These are phyloP conservation scores for Arctocebus calabarensis DNA, from an alignment of 2,797 vertebrate genomes.

Conservation along the genomic window DNA sequence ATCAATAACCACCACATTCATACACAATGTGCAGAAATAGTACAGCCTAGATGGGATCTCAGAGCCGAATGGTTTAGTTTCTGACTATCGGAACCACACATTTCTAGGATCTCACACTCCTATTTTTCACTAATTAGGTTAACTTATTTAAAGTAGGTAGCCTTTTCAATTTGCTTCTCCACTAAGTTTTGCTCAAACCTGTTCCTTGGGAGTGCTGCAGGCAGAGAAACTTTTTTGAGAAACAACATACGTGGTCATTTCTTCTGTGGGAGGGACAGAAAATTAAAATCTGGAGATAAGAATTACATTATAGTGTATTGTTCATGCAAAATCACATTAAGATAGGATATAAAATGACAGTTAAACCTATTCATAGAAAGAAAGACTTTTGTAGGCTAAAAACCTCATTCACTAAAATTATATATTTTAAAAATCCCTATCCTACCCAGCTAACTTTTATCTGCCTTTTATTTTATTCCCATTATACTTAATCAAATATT, in stretches of 20 bases:
- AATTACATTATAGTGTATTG: constrained; percentile 36
- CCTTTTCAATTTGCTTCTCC: constrained; percentile 32
- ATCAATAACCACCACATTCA: constrained; percentile 5
- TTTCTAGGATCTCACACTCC: neutral
- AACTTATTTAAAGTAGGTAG: constrained; percentile 39
- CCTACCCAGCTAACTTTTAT: constrained; percentile 6
- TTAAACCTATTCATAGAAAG: constrained; percentile 27
- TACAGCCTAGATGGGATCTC: neutral
- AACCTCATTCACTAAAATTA: constrained; percentile 45
- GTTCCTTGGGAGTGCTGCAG: constrained; percentile 27
- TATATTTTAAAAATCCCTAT: neutral
- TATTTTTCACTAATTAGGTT: constrained; percentile 3
- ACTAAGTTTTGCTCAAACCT: constrained; percentile 33
- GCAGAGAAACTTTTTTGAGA: constrained; percentile 53
- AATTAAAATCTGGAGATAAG: constrained; percentile 66
- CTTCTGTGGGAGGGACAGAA: constrained; percentile 19
- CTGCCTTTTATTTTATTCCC: constrained; percentile 50
- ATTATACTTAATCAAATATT: constrained; percentile 31
- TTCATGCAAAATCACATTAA: constrained; percentile 36
- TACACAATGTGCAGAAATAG: neutral
- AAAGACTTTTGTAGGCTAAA: constrained; percentile 1
- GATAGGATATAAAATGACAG: neutral
- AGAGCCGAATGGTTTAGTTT: neutral
- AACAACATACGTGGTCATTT: constrained; percentile 7
- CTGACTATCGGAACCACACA: constrained; percentile 30